Evolutionary conservation across 2,888 invertebrate genomes (phyloP).

Genomic region (Linnaemya tessellans): DNA sequence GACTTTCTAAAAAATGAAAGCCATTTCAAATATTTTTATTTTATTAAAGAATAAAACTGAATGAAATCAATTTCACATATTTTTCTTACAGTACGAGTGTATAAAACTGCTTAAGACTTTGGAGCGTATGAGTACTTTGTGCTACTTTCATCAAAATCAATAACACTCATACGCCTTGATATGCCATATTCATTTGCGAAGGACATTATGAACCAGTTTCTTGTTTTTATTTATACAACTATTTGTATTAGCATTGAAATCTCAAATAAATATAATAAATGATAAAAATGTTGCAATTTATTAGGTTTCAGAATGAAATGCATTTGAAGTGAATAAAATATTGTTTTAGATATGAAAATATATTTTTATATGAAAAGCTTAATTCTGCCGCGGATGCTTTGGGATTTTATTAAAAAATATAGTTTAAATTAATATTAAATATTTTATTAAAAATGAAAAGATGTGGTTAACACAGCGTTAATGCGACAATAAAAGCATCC

Average conservation of each 20-base stretch:
- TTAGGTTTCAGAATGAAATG: not conserved
- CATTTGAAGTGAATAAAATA: too few relatives aligned
- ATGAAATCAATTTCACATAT: constrained; percentile 15
- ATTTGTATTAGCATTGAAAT: not conserved
- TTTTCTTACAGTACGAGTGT: not conserved
- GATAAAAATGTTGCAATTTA: not conserved
- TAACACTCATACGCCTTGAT: constrained; percentile 35
- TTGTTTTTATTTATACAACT: not conserved
- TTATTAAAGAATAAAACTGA: constrained; percentile 12
- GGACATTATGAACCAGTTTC: not conserved
- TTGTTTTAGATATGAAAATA: too few relatives aligned
- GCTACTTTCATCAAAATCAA: not conserved
- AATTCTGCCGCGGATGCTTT: too few relatives aligned
- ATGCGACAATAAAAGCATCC: too few relatives aligned
- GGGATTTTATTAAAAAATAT: too few relatives aligned
- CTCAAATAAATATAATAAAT: not conserved
- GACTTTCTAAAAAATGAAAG: constrained; percentile 24
- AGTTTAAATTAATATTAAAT: too few relatives aligned
- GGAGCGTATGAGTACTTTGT: not conserved
- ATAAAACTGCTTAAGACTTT: not conserved
- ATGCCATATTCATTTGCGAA: not conserved
- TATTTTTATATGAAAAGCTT: too few relatives aligned
- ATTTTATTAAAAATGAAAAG: too few relatives aligned
- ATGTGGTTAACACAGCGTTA: too few relatives aligned
- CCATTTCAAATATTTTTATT: not conserved